A percentile compares a stretch with the other conserved stretches of the same genome.
Evolutionary conservation across 2,888 invertebrate species (phyloP).

Genomic region (Catocala sponsa): DNA sequence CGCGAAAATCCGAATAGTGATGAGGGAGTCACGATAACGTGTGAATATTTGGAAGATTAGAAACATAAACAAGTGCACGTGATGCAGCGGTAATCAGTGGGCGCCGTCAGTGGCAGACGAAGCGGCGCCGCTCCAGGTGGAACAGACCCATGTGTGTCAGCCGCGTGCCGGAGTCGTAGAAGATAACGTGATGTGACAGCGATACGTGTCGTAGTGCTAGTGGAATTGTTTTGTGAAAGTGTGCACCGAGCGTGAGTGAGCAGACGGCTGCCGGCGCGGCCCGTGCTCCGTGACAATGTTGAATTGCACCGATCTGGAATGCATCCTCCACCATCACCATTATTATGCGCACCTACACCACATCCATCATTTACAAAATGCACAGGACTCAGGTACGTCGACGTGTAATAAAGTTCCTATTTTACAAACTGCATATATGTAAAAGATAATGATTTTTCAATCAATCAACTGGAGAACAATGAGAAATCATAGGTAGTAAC

Average conservation of each 20-base stretch:
- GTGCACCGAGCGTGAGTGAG: conserved; percentile 81
- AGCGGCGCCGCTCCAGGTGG: conserved; percentile 72
- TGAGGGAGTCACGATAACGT: conserved; percentile 61
- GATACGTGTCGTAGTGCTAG: conserved; percentile 79
- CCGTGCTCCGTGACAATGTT: conserved; percentile 89
- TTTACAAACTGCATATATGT: background rate
- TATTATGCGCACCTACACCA: conserved; percentile 92
- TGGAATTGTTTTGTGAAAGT: conserved; percentile 88
- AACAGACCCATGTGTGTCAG: conserved; percentile 65
- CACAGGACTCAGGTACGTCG: conserved; percentile 88
- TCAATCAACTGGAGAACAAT: conserved; percentile 62
- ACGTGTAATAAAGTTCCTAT: conserved; percentile 14
- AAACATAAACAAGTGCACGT: conserved; percentile 66
- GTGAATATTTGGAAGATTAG: conserved; percentile 64
- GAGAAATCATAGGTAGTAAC: conserved; percentile 65
- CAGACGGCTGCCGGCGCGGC: conserved; percentile 68
- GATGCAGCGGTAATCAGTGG: conserved; percentile 60
- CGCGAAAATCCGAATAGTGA: conserved; percentile 70
- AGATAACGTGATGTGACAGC: conserved; percentile 87
- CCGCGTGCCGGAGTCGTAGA: conserved; percentile 68
- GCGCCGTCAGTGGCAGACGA: conserved; percentile 73
- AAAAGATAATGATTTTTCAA: conserved; percentile 59
- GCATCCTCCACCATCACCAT: conserved; percentile 92
- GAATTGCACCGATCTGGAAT: conserved; percentile 93
- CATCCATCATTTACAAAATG: conserved; percentile 90